Evolutionary conservation across 2,888 invertebrate genomes (phyloP), one percentile per base, ranked within the genome.

Genomic region (Coelopa pilipes): DNA sequence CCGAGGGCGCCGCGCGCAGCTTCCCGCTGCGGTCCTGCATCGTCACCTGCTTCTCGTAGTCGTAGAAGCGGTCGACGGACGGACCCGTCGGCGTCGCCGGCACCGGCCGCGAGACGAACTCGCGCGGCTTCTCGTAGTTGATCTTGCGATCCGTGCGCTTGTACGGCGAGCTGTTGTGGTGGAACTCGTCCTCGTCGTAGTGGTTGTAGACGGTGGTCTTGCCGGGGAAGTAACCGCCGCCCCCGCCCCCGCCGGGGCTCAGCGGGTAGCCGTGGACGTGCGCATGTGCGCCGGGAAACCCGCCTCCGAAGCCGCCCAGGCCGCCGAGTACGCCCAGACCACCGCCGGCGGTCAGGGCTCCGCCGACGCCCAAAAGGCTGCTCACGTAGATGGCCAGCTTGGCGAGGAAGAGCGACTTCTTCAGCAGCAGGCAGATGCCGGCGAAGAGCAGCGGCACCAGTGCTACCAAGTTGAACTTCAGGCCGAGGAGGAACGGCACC

Each of bases 391-490:
- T 85, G 0, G 94, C 94, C 68, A 95, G 76, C 84, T 95, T 95
- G 63, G 93, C 93, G 17, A 95, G 82, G 1, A 95, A 83, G 62
- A 94, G 89, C 0, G 94, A 94, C 82, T 95, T 95, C 82, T 94
- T 95, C 21, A 93, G 92, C 2, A 94, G 88, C 59, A 95, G 81
- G 63, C 94, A 90, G 53, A 95, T 86, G 11, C 91, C 83, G 0
- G 93, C 94, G 76, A 95, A 91, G 11, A 95, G 82, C 69, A 95
- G 83, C 0, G 95, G 95, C 17, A 95, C 87, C 74, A 95, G 84
- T 0, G 94, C 93, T 1, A 92, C 91, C 60, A 94, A 87, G 82
- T 94, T 94, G 82, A 95, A 93, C 87, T 95, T 95, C 78, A 95
- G 90, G 10, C 94, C 95, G 13, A 95, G 89, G 1, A 95, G 89